Evolutionary conservation across 2,888 invertebrate genomes (phyloP), one percentile per base, ranked within the genome.

Genomic region (Cheilosia vulpina): DNA sequence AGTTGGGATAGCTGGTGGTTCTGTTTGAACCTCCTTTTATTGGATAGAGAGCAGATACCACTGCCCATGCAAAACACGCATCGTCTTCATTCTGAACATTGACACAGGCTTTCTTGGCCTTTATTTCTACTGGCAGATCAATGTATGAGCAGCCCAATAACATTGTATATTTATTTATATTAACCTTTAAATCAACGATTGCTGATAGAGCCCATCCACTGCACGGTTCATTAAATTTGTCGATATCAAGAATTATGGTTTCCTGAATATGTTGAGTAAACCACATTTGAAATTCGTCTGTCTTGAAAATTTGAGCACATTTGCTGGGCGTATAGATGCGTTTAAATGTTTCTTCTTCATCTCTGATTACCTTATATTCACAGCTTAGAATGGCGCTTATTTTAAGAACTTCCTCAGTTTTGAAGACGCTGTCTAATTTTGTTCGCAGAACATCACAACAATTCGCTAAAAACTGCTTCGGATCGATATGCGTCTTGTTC

Each of bases 171-270:
- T 41, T 41, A 55, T 17, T 68, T 6, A 68, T 45, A 15, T 17
- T 55, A 17, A 68, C 3, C 17, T 3, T 45, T 7, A 68, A 27
- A 53, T 66, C 13, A 7, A 41, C n/a, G 7, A 66, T 21, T 52
- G 38, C 52, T 41, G 65, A 66, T 24, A 68, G 21, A 0, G 55
- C 17, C 68, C 68, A 68, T 27, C 68, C 68, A 15, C 43, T 68
- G 6, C 13, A 4, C 27, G 4, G 19, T 7, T 41, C n/a, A 17
- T 55, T 24, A 13, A 43, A 43, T 9, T 55, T 41, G 24, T 21
- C 31, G 4, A 9, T 38, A 5, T n/a, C 0, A 65, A 38, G 1
- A 68, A n/a, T 15, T 53, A 53, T 15, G 34, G 7, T 4, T 4
- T 13, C 13, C 7, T 43, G 15, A 27, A 68, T n/a, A 9, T 31